Base-by-base conservation (phyloP, 2,113 vertebrate genomes). In the Brevimyrus niger region DNA sequence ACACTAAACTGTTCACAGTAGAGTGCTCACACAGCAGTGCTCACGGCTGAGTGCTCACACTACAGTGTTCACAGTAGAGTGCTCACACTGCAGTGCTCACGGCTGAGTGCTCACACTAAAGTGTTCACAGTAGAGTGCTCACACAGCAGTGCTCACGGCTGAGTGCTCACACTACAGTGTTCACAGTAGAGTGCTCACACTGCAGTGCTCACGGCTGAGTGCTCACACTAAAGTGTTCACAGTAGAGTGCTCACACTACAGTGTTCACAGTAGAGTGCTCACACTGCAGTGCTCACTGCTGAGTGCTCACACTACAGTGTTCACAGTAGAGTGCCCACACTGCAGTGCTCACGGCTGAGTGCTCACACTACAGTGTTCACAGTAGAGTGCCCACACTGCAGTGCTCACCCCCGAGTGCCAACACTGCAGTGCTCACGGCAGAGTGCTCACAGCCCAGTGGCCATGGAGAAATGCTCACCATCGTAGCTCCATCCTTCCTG, bases 151-250 rank as follows among this genome's bases (percentile, higher is more conserved):
- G 47, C 2, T 48, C 47, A 48, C 47, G 1, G 4, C 44, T 1
- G 44, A 48, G 47, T 48, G 53, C 53, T 55, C 53, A 21, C 7
- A 6, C 42, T 3, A 3, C 42, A 42, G 42, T 42, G 42, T 42
- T 42, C 42, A 11, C 9, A 11, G 23, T 31, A n/a, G 0, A 65
- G 92, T 92, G 90, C 88, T 46, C 90, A 80, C 1, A 3, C 58
- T 27, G n/a, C 42, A 27, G 58, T 65, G 8, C 8, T n/a, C 0
- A 61, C 23, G 8, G 0, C 15, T 0, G 15, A 17, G 15, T 91
- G 88, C 90, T 93, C 90, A 90, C 91, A 91, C 89, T 8, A 23
- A 5, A 61, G 21, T 1, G 21, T 17, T 93, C 90, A 90, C 92
- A 91, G 89, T 8, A 23, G 4, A 61, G 21, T 1, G 21, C 55